Evolutionary conservation across 2,888 invertebrate species (phyloP).

Genomic region (Epirrhoe alternata): DNA sequence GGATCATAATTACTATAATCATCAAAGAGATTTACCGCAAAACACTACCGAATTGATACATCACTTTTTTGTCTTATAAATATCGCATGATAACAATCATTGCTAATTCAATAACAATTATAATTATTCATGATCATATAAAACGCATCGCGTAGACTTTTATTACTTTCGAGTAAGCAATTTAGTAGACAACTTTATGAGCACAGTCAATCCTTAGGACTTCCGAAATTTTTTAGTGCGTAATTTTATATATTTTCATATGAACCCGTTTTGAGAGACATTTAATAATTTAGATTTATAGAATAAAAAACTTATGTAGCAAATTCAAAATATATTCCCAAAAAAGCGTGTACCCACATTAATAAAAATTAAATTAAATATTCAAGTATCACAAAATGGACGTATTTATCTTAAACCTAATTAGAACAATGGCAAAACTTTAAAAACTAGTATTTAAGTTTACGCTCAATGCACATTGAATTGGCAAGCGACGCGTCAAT

Average conservation of each 20-base stretch:
- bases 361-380: neutral
- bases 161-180: too few species aligned
- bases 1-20: too few species aligned
- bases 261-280: too few species aligned
- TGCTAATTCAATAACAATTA: neutral
- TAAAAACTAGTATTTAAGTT: neutral
- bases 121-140: constrained; percentile 10
- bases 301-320: neutral
- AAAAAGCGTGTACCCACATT: neutral
- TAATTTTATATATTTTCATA: too few species aligned
- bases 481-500: too few species aligned
- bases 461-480: too few species aligned
- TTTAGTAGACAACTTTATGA: too few species aligned
- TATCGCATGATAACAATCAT: constrained; percentile 2
- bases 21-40: too few species aligned
- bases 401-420: constrained; percentile 9
- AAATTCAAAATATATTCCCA: neutral
- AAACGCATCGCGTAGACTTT: neutral
- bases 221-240: too few species aligned
- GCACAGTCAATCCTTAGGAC: too few species aligned
- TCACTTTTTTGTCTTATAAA: constrained; percentile 6
- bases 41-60: too few species aligned
- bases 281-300: neutral
- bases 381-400: constrained; percentile 9
- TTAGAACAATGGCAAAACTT: constrained; percentile 9